Evolutionary conservation across 2,888 invertebrate genomes (phyloP).

Genomic region (Caenorhabditis doughertyi): DNA sequence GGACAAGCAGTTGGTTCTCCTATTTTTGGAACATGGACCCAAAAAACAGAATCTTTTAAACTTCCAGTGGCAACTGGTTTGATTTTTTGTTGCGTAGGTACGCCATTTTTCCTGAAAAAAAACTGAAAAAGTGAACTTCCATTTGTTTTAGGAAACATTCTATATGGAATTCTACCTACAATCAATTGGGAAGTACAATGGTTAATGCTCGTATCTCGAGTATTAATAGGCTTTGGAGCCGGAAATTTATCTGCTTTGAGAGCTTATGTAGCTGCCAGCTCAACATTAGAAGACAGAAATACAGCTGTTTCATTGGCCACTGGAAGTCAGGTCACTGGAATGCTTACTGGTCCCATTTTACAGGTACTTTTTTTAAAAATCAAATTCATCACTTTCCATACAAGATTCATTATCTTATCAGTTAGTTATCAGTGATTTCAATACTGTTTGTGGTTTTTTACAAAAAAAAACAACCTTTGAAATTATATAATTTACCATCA

Average conservation of each 20-base stretch:
- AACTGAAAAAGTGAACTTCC: neutral
- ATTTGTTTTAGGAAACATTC: constrained; percentile 46
- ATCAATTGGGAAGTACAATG: constrained; percentile 58
- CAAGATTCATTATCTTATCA: neutral
- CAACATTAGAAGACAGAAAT: constrained; percentile 59
- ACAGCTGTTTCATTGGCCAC: constrained; percentile 63
- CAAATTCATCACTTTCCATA: neutral
- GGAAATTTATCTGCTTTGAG: constrained; percentile 64
- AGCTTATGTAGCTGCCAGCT: constrained; percentile 62
- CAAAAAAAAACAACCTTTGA: too few relatives aligned
- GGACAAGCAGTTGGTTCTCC: constrained; percentile 71
- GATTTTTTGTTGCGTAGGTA: constrained; percentile 43
- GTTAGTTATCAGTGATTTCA: neutral
- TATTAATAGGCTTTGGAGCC: constrained; percentile 63
- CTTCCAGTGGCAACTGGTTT: constrained; percentile 64
- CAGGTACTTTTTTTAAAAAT: constrained; percentile 31
- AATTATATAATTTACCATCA: too few relatives aligned
- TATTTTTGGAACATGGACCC: constrained; percentile 66
- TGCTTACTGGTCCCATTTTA: constrained; percentile 63
- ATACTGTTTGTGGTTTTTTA: too few relatives aligned
- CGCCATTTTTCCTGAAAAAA: neutral
- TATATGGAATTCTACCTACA: constrained; percentile 63
- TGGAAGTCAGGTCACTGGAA: constrained; percentile 65
- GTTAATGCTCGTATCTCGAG: constrained; percentile 64
- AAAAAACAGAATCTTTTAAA: constrained; percentile 61